phyloP scores from a whole-genome alignment of 1,140 invertebrate genomes.

The Trachymyrmex cornetzi region DNA sequence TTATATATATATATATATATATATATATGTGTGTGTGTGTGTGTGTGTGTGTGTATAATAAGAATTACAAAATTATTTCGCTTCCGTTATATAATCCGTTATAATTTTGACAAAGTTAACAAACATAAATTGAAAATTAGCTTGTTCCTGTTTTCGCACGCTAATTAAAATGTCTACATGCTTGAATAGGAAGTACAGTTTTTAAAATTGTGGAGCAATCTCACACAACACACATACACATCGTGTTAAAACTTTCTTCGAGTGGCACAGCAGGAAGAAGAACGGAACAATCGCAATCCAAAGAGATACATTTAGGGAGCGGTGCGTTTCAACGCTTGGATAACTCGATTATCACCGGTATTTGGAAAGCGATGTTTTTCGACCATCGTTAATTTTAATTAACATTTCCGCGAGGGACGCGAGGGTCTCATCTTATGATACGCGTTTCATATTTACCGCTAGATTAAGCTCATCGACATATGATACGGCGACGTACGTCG shows the following conservation, averaged over 20 bases:
- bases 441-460: conserved; percentile 15
- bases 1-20: no score
- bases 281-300: conserved; percentile 6
- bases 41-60: no score
- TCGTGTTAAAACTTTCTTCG: not conserved
- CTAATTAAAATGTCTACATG: conserved; percentile 25
- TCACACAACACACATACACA: not conserved
- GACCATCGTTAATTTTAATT: not conserved
- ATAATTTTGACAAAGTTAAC: not conserved
- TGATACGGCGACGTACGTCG: conserved; percentile 17
- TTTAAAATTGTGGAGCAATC: not conserved
- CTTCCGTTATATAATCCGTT: not conserved
- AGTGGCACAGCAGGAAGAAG: not conserved
- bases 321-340: not conserved
- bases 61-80: not conserved
- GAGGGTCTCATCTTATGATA: conserved; percentile 8
- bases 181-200: not conserved
- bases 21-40: no score
- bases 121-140: not conserved
- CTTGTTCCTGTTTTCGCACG: conserved; percentile 21
- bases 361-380: conserved; percentile 11
- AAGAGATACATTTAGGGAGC: conserved; percentile 9
- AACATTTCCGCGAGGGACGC: not conserved
- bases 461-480: conserved; percentile 5
- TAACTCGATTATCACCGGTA: conserved; percentile 27